Percentiles rank a stretch among this genome's conserved stretches.
Evolutionary conservation across 2,797 vertebrate genomes (phyloP).

Genomic region (Schizopygopsis pylzovi): DNA sequence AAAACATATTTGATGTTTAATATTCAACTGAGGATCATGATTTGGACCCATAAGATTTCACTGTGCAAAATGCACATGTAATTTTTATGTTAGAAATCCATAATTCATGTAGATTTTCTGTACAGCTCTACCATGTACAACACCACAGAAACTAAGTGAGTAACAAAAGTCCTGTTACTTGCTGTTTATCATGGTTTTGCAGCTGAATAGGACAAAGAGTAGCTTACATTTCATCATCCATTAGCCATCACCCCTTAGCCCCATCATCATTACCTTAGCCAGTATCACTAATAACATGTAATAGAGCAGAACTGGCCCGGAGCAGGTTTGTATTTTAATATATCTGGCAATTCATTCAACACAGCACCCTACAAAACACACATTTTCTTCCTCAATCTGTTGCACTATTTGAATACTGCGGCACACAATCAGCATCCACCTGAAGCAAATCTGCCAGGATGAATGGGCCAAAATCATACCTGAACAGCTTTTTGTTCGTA

Average conservation of each 20-base stretch:
- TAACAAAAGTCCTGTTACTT: constrained; percentile 1
- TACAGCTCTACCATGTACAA: neutral
- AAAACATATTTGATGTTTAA: neutral
- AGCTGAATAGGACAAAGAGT: neutral
- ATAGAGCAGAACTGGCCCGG: neutral
- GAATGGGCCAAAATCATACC: neutral
- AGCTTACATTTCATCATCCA: neutral
- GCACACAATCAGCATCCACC: neutral
- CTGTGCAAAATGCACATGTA: neutral
- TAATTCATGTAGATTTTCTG: neutral
- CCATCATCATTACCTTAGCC: neutral
- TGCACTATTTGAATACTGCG: neutral
- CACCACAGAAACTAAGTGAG: neutral
- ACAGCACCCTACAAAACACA: neutral
- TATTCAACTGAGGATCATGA: neutral
- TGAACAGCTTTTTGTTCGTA: neutral
- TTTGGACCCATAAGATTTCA: neutral
- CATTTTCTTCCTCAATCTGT: neutral
- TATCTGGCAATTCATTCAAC: neutral
- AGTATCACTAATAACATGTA: neutral
- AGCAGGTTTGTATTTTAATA: neutral
- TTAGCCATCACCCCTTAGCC: too few relatives aligned
- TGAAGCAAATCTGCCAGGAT: constrained; percentile 12
- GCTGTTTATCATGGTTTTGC: neutral
- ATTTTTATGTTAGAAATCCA: neutral